phyloP scores from a whole-genome alignment of 23 tunicate species.

The Halocynthia roretzi region DNA sequence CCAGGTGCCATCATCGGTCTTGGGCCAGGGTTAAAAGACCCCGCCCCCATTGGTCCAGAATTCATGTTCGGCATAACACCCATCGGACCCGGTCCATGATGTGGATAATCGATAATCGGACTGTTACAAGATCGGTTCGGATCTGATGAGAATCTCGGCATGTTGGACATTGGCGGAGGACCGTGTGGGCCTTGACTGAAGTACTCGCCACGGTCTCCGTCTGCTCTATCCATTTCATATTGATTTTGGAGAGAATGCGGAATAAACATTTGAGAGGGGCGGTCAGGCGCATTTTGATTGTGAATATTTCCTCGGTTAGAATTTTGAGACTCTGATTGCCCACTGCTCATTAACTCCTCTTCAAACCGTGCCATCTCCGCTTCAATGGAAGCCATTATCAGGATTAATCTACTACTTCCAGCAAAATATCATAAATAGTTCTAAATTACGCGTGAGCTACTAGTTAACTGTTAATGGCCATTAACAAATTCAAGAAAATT shows the following conservation, averaged over 20 bases:
- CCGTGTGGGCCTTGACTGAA: constrained; percentile 7
- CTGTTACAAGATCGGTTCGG: neutral
- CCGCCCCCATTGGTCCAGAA: constrained; percentile 21
- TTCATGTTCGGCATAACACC: neutral
- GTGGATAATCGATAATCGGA: neutral
- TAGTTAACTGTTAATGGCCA: too few relatives aligned
- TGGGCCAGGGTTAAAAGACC: constrained; percentile 16
- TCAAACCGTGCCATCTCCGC: constrained; percentile 97
- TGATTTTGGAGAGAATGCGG: constrained; percentile 29
- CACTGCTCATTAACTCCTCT: constrained; percentile 56
- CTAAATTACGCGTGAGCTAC: too few relatives aligned
- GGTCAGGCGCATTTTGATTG: neutral
- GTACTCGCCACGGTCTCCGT: constrained; percentile 17
- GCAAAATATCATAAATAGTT: too few relatives aligned
- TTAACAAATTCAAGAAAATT: too few relatives aligned
- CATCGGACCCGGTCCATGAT: constrained; percentile 16
- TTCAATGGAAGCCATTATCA: constrained; percentile 51
- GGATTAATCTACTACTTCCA: neutral
- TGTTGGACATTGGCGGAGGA: neutral
- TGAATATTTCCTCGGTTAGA: too few relatives aligned
- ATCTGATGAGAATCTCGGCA: neutral
- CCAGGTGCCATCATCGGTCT: constrained; percentile 12
- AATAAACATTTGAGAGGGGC: constrained; percentile 58
- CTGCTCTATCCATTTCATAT: constrained; percentile 4
- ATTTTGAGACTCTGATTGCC: neutral